Evolutionary conservation across 2,113 vertebrate genomes (phyloP).

Genomic region (Gnathonemus longibarbis): DNA sequence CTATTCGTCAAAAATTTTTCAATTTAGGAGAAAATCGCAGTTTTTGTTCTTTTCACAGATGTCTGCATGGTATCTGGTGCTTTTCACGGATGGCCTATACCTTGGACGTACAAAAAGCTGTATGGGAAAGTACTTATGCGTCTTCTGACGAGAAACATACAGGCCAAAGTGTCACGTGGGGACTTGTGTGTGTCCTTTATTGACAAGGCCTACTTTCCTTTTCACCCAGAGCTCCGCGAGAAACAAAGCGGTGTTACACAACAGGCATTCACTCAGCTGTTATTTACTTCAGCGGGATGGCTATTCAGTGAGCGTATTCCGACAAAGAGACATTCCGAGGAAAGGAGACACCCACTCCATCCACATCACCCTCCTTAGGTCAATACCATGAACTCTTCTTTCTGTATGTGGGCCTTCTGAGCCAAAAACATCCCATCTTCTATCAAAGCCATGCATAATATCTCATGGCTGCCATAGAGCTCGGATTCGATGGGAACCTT

Average conservation of each 20-base stretch:
- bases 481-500: not conserved
- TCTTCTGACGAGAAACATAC: not conserved
- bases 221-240: not conserved
- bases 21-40: not conserved
- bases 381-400: slow-evolving; percentile 54
- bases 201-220: not conserved
- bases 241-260: not conserved
- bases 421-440: not conserved
- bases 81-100: not conserved
- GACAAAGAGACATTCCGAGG: not conserved
- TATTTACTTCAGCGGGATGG: not conserved
- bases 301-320: not conserved
- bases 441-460: not conserved
- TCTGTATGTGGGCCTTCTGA: slow-evolving; percentile 42
- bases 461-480: not conserved
- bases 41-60: not conserved
- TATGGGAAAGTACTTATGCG: not conserved
- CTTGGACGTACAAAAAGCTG: not conserved
- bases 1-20: not conserved
- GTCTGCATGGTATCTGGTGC: not conserved
- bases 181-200: not conserved
- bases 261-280: not conserved
- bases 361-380: slow-evolving; percentile 38
- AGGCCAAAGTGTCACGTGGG: not conserved
- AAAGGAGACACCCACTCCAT: slow-evolving; percentile 41